Evolutionary conservation across 2,888 invertebrate species (phyloP).

Genomic region (Caenorhabditis afra): DNA sequence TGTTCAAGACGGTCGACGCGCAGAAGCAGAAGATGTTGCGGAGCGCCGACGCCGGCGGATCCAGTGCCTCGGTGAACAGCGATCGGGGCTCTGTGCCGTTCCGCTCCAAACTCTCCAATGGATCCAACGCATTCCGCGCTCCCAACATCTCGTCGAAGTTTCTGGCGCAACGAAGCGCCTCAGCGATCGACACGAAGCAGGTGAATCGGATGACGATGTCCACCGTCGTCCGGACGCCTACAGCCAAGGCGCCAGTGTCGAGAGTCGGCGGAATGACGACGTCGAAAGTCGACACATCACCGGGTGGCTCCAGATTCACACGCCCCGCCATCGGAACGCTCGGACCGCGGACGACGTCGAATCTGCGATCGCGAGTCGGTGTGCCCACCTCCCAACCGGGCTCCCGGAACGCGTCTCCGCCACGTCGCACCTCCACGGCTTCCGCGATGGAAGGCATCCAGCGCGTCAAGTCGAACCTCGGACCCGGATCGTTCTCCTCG

Average conservation of each 20-base stretch:
- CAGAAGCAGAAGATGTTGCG: conserved; percentile 49
- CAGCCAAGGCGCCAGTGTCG: not conserved
- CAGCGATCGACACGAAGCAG: conserved; percentile 54
- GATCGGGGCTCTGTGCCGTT: conserved; percentile 40
- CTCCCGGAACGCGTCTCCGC: conserved; percentile 37
- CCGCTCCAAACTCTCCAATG: conserved; percentile 44
- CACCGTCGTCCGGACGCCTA: not conserved
- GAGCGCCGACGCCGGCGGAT: conserved; percentile 28
- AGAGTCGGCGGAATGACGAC: not conserved
- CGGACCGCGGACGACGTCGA: conserved; percentile 47
- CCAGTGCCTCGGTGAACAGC: conserved; percentile 38
- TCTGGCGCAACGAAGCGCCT: conserved; percentile 45
- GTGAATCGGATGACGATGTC: conserved; percentile 32
- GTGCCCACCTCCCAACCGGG: conserved; percentile 34
- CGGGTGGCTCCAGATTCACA: conserved; percentile 48
- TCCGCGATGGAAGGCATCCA: conserved; percentile 21
- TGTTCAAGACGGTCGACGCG: conserved; percentile 40
- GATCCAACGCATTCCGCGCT: conserved; percentile 2
- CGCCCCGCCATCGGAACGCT: conserved; percentile 29
- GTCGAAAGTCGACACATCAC: conserved; percentile 51
- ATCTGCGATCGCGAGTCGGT: conserved; percentile 25
- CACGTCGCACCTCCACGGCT: conserved; percentile 23
- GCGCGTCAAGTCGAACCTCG: conserved; percentile 50
- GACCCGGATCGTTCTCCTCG: conserved; percentile 36
- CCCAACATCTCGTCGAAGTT: conserved; percentile 44